A percentile compares a stretch with the other conserved stretches of the same genome.
Evolutionary conservation across 1,140 invertebrate species (phyloP).

Genomic region (Diprion similis): DNA sequence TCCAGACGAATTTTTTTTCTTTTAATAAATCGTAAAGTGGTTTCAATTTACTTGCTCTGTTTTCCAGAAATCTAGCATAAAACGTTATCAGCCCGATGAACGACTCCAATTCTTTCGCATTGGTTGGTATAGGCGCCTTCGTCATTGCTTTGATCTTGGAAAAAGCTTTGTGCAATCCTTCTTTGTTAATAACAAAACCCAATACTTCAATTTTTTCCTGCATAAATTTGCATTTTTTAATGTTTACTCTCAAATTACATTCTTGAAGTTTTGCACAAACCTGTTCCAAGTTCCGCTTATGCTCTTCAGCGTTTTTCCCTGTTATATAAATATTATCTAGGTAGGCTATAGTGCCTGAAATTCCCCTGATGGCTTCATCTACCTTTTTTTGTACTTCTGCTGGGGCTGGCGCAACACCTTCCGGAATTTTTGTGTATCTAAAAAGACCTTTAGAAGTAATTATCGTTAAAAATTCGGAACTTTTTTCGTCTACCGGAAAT

Average conservation of each 20-base stretch:
- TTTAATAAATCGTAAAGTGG: conserved; percentile 23
- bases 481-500: conserved; percentile 23
- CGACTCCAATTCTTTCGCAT: conserved; percentile 21
- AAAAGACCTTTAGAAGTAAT: conserved; percentile 30
- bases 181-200: conserved; percentile 39
- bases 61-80: conserved; percentile 28
- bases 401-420: conserved; percentile 29
- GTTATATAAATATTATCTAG: conserved; percentile 31
- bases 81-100: conserved; percentile 33
- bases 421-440: conserved; percentile 26
- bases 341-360: conserved; percentile 24
- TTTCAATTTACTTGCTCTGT: conserved; percentile 21
- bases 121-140: conserved; percentile 26
- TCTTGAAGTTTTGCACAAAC: conserved; percentile 26
- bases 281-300: conserved; percentile 18
- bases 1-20: conserved; percentile 17
- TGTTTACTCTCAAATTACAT: conserved; percentile 23
- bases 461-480: conserved; percentile 25
- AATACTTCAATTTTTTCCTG: conserved; percentile 27
- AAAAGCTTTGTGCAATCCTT: conserved; percentile 34
- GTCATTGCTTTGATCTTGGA: conserved; percentile 32
- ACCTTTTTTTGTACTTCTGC: conserved; percentile 27
- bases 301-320: conserved; percentile 20
- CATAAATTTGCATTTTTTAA: conserved; percentile 28
- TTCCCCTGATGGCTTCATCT: conserved; percentile 24